phyloP scores from a whole-genome alignment of 2,113 vertebrate species.

The Rhodinocichla rosea region DNA sequence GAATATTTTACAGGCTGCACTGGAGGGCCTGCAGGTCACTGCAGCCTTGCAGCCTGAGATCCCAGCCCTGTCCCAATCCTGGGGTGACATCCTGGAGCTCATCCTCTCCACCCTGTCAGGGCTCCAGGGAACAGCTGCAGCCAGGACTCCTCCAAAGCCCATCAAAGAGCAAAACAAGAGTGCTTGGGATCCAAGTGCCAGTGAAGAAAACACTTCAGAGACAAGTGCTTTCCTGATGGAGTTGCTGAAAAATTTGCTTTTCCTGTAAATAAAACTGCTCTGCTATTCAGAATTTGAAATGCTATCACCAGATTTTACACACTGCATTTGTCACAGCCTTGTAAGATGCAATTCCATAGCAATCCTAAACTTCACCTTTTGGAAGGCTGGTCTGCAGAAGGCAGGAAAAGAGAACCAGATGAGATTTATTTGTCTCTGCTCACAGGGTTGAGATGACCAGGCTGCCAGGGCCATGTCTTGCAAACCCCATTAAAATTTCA shows the following conservation, averaged over 20 bases:
- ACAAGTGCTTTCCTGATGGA: background rate
- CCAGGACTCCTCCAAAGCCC: background rate
- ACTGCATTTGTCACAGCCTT: background rate
- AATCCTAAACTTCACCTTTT: background rate
- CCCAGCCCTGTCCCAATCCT: background rate
- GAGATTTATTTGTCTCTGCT: background rate
- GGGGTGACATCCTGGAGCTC: background rate
- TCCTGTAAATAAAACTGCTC: background rate
- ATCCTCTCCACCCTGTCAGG: background rate
- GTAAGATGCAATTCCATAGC: accelerated
- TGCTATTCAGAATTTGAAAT: background rate
- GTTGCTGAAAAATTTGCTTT: background rate
- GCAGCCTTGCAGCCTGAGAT: background rate
- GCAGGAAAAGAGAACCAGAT: background rate
- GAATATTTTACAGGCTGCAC: background rate
- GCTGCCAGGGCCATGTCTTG: accelerated
- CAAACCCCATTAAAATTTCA: background rate
- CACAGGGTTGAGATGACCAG: background rate
- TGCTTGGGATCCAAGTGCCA: background rate
- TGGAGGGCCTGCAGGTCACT: background rate
- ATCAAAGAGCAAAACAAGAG: background rate
- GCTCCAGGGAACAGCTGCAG: background rate
- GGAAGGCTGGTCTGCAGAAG: background rate
- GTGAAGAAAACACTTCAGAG: background rate
- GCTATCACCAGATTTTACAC: background rate